These are phyloP conservation scores for Magallana angulata DNA, from an alignment of 1,140 invertebrate genomes.

Conservation along the genomic window DNA sequence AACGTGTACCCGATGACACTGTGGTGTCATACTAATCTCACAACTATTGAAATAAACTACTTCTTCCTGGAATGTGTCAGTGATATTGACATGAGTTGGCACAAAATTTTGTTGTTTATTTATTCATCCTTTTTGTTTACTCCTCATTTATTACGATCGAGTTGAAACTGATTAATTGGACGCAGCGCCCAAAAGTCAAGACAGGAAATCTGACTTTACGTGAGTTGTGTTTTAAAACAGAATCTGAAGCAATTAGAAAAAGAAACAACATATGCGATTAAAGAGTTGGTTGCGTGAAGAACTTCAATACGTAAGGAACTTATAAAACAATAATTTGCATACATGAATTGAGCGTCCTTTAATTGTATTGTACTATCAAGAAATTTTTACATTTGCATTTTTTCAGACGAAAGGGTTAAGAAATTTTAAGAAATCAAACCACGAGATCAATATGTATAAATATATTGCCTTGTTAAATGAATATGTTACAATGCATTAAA, in stretches of 20 bases:
- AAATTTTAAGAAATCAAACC: background rate
- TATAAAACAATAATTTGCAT: conserved; percentile 5
- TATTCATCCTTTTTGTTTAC: background rate
- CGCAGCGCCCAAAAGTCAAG: background rate
- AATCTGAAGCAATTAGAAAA: background rate
- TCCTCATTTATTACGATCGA: conserved; percentile 2
- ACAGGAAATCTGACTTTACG: conserved; percentile 3
- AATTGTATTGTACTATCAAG: background rate
- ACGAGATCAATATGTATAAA: background rate
- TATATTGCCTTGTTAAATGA: background rate
- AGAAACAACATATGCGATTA: background rate
- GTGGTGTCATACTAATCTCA: too few relatives aligned
- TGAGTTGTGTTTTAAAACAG: background rate
- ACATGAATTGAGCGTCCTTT: background rate
- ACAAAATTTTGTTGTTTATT: background rate
- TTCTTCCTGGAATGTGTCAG: conserved; percentile 5
- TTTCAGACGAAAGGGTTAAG: conserved; percentile 20
- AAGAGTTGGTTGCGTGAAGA: background rate
- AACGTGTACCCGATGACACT: too few relatives aligned
- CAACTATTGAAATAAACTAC: background rate
- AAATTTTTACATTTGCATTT: background rate
- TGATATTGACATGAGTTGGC: conserved; percentile 17
- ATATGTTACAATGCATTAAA: background rate
- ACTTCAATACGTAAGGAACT: background rate
- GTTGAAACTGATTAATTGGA: conserved; percentile 25